These are phyloP conservation scores for Crocuta crocuta DNA, from an alignment of 2,113 vertebrate species.

Conservation along the genomic window DNA sequence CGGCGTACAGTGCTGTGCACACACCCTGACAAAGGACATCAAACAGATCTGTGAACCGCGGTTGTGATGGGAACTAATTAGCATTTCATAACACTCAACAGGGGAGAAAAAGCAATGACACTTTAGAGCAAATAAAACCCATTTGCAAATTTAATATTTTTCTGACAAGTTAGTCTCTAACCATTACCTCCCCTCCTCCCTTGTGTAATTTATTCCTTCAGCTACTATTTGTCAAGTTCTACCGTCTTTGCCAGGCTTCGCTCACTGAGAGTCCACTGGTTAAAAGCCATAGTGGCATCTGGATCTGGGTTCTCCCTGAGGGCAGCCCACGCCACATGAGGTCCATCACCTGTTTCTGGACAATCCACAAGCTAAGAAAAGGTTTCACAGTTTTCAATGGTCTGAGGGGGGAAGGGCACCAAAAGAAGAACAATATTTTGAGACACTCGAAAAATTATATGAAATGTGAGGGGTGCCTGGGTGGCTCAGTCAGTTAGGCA, in stretches of 20 bases:
- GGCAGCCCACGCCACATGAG: neutral
- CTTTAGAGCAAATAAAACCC: constrained; percentile 72
- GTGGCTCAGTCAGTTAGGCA: too few species aligned
- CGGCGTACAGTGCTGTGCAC: neutral
- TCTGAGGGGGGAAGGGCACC: fast-evolving
- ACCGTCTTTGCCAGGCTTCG: fast-evolving
- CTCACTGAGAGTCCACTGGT: neutral
- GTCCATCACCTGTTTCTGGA: neutral
- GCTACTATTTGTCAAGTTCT: neutral
- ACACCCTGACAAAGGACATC: neutral
- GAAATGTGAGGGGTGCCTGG: too few species aligned
- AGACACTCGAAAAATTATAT: neutral
- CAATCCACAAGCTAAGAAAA: neutral
- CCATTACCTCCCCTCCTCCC: neutral
- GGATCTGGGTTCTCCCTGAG: too few species aligned
- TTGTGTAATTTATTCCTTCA: constrained; percentile 25
- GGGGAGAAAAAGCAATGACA: constrained; percentile 61
- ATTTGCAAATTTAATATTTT: constrained; percentile 76
- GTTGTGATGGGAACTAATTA: constrained; percentile 81
- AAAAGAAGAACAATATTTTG: neutral
- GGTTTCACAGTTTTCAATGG: neutral
- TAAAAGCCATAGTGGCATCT: neutral
- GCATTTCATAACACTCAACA: constrained; percentile 73
- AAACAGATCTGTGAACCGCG: neutral
- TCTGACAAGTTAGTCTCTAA: constrained; percentile 47